phyloP scores from a whole-genome alignment of 2,113 vertebrate genomes.

The Hippocampus guttulatus region DNA sequence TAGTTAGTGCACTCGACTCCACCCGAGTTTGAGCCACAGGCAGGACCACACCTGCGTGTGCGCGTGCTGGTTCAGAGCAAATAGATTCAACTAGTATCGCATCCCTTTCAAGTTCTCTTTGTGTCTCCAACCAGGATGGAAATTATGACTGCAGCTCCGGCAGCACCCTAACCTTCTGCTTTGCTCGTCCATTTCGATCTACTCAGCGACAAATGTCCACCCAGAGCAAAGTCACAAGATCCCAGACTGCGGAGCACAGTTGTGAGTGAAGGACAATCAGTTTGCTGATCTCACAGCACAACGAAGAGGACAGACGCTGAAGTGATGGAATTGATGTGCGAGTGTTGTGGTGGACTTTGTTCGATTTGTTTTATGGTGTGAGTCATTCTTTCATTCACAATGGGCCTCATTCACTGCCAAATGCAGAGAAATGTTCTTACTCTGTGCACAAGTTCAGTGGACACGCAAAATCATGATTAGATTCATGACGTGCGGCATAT shows the following conservation, averaged over 20 bases:
- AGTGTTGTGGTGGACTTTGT: conserved; percentile 11
- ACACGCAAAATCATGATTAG: no score
- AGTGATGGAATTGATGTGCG: conserved; percentile 6
- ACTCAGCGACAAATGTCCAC: conserved; percentile 74
- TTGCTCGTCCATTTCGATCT: conserved; percentile 80
- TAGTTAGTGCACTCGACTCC: no score
- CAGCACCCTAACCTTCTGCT: conserved; percentile 87
- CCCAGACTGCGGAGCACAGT: conserved; percentile 61
- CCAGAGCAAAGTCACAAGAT: conserved; percentile 77
- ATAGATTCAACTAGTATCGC: neutral
- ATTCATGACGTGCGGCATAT: no score
- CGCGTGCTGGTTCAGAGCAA: no score
- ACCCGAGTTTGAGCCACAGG: no score
- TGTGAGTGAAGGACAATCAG: conserved; percentile 58
- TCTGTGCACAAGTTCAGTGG: no score
- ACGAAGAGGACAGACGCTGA: conserved; percentile 19
- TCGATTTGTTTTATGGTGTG: conserved; percentile 25
- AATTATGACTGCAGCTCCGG: conserved; percentile 85
- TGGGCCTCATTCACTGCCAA: neutral
- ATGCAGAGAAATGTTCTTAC: neutral
- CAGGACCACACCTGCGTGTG: no score
- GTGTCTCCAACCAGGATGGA: conserved; percentile 72
- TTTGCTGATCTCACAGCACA: conserved; percentile 20
- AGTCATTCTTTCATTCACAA: conserved; percentile 12
- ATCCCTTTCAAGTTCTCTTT: conserved; percentile 4